These are phyloP conservation scores for Typhlichthys eigenmanni DNA, from an alignment of 2,797 vertebrate species.

Conservation along the genomic window DNA sequence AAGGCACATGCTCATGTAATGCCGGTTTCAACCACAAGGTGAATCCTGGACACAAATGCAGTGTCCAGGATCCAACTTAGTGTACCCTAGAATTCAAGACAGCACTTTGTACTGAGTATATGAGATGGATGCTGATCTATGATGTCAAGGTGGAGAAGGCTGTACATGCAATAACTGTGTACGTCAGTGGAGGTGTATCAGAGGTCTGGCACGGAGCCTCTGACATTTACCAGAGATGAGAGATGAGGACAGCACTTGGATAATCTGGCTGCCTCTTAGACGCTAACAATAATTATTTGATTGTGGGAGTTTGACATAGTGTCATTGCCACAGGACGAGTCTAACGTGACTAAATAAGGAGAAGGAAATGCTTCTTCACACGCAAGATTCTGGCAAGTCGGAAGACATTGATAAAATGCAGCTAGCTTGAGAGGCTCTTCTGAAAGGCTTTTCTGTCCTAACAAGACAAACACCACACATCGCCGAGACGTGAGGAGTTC, in stretches of 20 bases:
- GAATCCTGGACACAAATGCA: no score
- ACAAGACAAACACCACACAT: constrained; percentile 46
- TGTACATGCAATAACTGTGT: neutral
- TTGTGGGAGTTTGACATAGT: constrained; percentile 34
- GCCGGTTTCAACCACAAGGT: no score
- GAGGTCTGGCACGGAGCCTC: constrained; percentile 24
- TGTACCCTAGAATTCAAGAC: constrained; percentile 5
- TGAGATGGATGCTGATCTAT: constrained; percentile 19
- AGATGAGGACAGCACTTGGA: constrained; percentile 30
- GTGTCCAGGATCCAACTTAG: no score
- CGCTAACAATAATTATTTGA: constrained; percentile 42
- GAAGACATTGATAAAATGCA: constrained; percentile 48
- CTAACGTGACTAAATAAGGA: constrained; percentile 68
- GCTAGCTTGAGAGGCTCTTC: constrained; percentile 34
- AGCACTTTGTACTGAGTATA: neutral
- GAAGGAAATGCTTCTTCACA: constrained; percentile 43
- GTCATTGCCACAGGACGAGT: constrained; percentile 31
- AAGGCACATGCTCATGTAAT: no score
- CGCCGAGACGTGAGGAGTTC: constrained; percentile 47
- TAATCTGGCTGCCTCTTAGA: constrained; percentile 12
- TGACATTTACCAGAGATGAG: constrained; percentile 31
- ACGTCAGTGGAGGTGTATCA: neutral
- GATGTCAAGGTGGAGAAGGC: neutral
- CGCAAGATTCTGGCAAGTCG: constrained; percentile 38
- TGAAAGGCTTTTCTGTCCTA: constrained; percentile 10